Percentiles rank a stretch among this genome's conserved stretches.
Evolutionary conservation across 2,113 vertebrate genomes (phyloP).

Genomic region (Lophotis ruficrista): DNA sequence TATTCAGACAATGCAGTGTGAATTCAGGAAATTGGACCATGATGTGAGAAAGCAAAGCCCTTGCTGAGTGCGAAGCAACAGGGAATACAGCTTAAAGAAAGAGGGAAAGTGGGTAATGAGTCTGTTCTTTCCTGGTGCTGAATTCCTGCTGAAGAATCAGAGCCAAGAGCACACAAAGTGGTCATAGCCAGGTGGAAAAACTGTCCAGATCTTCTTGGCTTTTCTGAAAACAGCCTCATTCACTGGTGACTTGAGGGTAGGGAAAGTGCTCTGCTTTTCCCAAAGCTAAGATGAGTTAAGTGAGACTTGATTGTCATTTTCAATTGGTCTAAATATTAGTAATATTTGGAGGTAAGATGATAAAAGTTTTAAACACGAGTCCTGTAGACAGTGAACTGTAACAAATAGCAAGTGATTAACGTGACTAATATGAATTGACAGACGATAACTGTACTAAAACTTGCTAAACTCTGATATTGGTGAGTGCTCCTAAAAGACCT

Average conservation of each 20-base stretch:
- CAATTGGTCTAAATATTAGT: neutral
- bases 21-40: neutral
- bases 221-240: neutral
- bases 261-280: neutral
- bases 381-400: neutral
- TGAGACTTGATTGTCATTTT: neutral
- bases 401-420: neutral
- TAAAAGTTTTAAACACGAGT: neutral
- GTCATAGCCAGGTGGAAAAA: neutral
- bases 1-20: neutral
- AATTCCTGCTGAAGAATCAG: neutral
- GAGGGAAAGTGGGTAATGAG: neutral
- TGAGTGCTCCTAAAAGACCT: neutral
- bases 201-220: neutral
- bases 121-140: neutral
- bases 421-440: neutral
- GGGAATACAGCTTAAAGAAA: neutral
- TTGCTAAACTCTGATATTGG: neutral
- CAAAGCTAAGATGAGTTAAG: neutral
- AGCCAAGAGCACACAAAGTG: neutral
- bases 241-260: neutral
- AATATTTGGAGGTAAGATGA: neutral
- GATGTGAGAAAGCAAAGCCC: neutral
- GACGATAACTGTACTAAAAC: neutral
- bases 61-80: neutral